Evolutionary conservation across 2,797 vertebrate genomes (phyloP).

Genomic region (Parambassis ranga): DNA sequence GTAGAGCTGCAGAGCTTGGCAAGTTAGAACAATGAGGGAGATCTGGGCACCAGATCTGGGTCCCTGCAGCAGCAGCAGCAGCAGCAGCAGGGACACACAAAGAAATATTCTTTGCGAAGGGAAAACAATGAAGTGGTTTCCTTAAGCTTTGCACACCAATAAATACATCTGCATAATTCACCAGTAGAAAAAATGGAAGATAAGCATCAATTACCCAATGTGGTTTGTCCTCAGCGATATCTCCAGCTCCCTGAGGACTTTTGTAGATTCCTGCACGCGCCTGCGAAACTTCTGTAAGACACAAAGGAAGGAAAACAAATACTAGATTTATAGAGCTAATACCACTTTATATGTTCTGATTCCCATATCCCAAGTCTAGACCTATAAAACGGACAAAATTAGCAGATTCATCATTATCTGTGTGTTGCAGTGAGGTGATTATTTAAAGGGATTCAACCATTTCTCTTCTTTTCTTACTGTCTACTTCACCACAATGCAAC

Average conservation of each 20-base stretch:
- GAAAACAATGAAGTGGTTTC: constrained; percentile 44
- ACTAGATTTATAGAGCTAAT: too few species aligned
- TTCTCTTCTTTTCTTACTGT: too few species aligned
- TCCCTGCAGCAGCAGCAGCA: constrained; percentile 58
- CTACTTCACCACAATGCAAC: too few species aligned
- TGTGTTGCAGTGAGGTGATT: too few species aligned
- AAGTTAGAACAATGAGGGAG: constrained; percentile 67
- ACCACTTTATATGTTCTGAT: too few species aligned
- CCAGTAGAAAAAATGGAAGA: constrained; percentile 18
- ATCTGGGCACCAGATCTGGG: constrained; percentile 59
- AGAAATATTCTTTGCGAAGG: constrained; percentile 51
- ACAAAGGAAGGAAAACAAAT: constrained; percentile 14
- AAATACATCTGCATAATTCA: constrained; percentile 12
- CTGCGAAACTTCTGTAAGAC: constrained; percentile 91
- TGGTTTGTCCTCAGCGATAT: constrained; percentile 97
- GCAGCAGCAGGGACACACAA: constrained; percentile 62
- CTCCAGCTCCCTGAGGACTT: constrained; percentile 94
- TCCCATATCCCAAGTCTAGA: too few species aligned
- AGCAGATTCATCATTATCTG: too few species aligned
- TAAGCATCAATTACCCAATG: constrained; percentile 87
- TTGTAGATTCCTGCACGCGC: constrained; percentile 95
- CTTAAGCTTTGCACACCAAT: constrained; percentile 9
- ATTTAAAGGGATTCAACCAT: too few species aligned
- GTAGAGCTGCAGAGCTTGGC: constrained; percentile 67
- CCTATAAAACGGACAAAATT: too few species aligned